Evolutionary conservation across 2,797 vertebrate species (phyloP).

Genomic region (Falco novaeseelandiae): DNA sequence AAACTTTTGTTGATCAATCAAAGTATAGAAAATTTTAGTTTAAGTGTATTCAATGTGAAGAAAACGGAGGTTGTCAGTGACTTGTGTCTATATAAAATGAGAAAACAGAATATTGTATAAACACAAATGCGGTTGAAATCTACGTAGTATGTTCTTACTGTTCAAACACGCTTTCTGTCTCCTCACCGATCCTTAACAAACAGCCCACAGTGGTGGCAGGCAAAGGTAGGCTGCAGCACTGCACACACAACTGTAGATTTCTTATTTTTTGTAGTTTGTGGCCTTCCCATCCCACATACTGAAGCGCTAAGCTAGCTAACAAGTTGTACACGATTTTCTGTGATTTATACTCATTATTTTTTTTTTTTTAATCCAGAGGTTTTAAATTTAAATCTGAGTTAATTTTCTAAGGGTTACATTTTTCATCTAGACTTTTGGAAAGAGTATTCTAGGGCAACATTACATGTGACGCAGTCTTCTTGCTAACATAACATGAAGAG

Average conservation of each 20-base stretch:
- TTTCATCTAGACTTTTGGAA: not conserved
- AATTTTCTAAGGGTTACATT: not conserved
- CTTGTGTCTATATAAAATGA: not conserved
- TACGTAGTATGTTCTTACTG: not conserved
- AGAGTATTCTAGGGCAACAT: not conserved
- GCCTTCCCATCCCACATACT: not conserved
- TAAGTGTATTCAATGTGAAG: rapidly evolving
- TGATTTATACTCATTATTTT: not conserved
- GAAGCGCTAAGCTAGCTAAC: not conserved
- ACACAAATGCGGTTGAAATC: not conserved
- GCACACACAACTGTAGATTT: not conserved
- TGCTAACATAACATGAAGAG: not conserved
- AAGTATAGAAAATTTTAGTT: not conserved
- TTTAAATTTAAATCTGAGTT: not conserved
- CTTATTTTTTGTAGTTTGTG: not conserved
- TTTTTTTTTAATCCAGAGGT: not conserved
- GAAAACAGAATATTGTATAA: not conserved
- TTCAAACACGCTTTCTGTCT: not conserved
- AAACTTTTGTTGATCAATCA: not conserved
- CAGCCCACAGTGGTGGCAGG: not conserved
- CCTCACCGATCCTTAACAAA: not conserved
- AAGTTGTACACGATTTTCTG: not conserved
- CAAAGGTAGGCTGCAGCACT: not conserved
- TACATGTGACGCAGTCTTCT: rapidly evolving
- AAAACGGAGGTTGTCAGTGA: not conserved